Evolutionary conservation across 30 jellyfish, hydroid and myxozoan species (phyloP).

Genomic region (Cassiopea andromeda): DNA sequence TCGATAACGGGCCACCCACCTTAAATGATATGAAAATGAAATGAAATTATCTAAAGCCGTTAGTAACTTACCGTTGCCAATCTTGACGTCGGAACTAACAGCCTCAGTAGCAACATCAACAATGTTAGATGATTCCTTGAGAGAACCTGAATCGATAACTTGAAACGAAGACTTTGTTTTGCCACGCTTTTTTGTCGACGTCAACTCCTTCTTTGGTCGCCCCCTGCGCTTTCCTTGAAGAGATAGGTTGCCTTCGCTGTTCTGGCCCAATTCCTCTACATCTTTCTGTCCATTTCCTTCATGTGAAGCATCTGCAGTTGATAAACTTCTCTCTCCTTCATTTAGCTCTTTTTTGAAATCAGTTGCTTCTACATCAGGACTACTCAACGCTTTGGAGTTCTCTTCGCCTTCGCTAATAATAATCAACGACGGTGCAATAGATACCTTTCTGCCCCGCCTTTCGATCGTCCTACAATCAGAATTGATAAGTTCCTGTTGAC

Average conservation of each 20-base stretch:
- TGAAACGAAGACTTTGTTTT: not conserved
- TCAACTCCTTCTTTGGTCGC: not conserved
- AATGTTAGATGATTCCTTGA: not conserved
- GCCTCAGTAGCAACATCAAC: not conserved
- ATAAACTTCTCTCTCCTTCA: not conserved
- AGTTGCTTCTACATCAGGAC: not conserved
- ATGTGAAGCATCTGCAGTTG: not conserved
- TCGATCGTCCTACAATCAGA: not conserved
- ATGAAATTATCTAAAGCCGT: no score
- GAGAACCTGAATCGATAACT: not conserved
- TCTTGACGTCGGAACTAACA: not conserved
- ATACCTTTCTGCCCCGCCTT: not conserved
- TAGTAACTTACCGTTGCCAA: not conserved
- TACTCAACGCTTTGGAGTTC: not conserved
- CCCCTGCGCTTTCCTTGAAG: not conserved
- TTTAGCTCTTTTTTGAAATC: not conserved
- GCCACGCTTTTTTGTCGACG: not conserved
- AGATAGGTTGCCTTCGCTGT: not conserved
- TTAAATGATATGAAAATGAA: no score
- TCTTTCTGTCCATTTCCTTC: not conserved
- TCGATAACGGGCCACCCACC: no score
- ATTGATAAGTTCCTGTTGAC: not conserved
- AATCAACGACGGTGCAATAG: conserved; percentile 15
- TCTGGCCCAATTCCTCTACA: not conserved
- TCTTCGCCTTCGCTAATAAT: conserved; percentile 12